Conservation (phyloP, 2,113 vertebrate genomes). For the Machaerirhynchus nigripectus region DNA sequence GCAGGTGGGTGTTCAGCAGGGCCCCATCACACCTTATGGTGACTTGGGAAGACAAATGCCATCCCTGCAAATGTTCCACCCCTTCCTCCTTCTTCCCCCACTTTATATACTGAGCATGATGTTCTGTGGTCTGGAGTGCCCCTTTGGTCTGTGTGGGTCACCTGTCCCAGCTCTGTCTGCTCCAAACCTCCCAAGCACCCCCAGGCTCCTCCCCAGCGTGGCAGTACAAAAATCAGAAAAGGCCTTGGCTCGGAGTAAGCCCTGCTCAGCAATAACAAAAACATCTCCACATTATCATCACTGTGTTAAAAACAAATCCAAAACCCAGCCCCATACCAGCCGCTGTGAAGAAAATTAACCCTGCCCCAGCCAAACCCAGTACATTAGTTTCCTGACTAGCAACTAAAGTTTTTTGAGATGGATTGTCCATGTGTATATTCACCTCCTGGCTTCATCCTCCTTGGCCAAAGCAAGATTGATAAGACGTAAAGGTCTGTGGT, state of each 20-base stretch:
- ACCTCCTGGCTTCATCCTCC: neutral
- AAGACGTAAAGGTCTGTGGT: neutral
- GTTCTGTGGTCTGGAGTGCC: neutral
- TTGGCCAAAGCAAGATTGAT: neutral
- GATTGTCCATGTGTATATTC: neutral
- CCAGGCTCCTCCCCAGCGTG: neutral
- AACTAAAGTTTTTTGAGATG: neutral
- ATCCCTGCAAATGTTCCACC: rapidly evolving
- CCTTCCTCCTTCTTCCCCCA: neutral
- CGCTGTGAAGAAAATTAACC: neutral
- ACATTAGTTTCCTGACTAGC: neutral
- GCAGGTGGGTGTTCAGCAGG: neutral
- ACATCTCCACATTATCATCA: neutral
- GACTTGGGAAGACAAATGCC: rapidly evolving
- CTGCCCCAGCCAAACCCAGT: neutral
- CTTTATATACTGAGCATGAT: rapidly evolving
- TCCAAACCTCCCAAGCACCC: neutral
- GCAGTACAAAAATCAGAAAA: neutral
- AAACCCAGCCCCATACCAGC: neutral
- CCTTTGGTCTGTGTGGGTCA: neutral
- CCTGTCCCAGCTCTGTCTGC: rapidly evolving
- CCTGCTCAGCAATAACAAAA: neutral
- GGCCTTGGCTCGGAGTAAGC: neutral
- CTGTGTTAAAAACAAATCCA: neutral
- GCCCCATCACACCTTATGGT: rapidly evolving